phyloP scores from a whole-genome alignment of 2,113 vertebrate species.

The Lepisosteus oculatus region DNA sequence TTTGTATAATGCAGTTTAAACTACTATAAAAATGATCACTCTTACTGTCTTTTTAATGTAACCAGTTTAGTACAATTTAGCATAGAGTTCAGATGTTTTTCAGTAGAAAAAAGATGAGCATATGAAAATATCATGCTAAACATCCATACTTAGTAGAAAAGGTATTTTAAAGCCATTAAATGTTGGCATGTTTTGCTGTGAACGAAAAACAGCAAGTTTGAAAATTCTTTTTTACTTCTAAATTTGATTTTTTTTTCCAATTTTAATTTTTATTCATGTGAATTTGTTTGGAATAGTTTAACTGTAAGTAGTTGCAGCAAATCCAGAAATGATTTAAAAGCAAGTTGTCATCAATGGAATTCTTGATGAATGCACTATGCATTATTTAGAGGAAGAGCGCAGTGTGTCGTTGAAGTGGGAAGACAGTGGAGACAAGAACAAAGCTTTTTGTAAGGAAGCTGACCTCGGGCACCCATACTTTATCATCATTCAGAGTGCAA shows the following conservation, averaged over 20 bases:
- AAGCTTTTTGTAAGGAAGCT: slow-evolving; percentile 43
- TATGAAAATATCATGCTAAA: too few species aligned
- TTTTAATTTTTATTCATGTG: background rate
- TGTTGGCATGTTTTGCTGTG: too few species aligned
- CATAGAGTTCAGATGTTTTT: too few species aligned
- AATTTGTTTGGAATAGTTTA: background rate
- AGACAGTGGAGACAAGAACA: slow-evolving; percentile 5
- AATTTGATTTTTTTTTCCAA: slow-evolving; percentile 14
- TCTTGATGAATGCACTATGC: background rate
- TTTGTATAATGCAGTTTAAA: too few species aligned
- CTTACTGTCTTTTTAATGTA: too few species aligned
- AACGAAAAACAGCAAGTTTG: too few species aligned
- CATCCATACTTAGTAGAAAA: too few species aligned
- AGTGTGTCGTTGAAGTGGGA: background rate
- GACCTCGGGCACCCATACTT: slow-evolving; percentile 39
- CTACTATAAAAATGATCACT: too few species aligned
- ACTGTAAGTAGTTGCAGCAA: background rate
- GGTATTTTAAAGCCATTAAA: too few species aligned
- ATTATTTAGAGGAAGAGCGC: slow-evolving; percentile 1
- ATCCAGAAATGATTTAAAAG: background rate
- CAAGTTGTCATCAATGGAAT: slow-evolving; percentile 1
- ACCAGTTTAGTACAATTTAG: too few species aligned
- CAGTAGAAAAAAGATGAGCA: too few species aligned
- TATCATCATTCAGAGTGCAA: slow-evolving; percentile 47
- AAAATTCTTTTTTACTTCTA: too few species aligned